These are phyloP conservation scores for Boleophthalmus pectinirostris DNA, from an alignment of 2,113 vertebrate genomes.

Conservation along the genomic window DNA sequence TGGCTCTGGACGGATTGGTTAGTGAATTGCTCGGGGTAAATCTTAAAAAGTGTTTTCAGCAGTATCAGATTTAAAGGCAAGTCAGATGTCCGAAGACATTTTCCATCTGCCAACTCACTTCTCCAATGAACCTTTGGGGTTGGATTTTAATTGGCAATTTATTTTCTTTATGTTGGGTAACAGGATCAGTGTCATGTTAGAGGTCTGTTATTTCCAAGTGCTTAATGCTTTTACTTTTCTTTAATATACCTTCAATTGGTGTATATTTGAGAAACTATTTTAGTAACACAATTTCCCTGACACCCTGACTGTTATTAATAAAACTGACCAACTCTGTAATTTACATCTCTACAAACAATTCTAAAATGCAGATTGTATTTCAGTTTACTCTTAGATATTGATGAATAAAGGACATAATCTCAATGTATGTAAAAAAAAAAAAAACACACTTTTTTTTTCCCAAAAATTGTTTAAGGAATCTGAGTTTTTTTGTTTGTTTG, in stretches of 20 bases:
- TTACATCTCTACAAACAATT: neutral
- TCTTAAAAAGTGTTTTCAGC: conserved; percentile 29
- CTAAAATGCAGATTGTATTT: too few species aligned
- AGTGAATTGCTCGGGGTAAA: conserved; percentile 50
- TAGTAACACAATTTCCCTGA: neutral
- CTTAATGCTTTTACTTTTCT: neutral
- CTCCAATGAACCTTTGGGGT: neutral
- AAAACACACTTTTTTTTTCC: too few species aligned
- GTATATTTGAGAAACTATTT: neutral
- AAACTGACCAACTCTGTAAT: neutral
- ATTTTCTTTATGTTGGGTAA: conserved; percentile 5
- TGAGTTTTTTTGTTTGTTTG: neutral
- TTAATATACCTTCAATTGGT: neutral
- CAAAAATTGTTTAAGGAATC: too few species aligned
- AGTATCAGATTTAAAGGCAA: conserved; percentile 14
- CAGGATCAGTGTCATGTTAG: neutral
- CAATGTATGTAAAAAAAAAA: too few species aligned
- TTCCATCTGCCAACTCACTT: conserved; percentile 8
- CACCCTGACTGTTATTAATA: neutral
- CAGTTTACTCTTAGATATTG: too few species aligned
- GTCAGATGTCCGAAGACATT: conserved; percentile 7
- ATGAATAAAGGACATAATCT: too few species aligned
- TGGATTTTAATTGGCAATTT: conserved; percentile 8
- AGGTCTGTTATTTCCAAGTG: neutral
- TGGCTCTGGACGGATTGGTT: conserved; percentile 35